Evolutionary conservation across 92 coral and sea anemone species (phyloP), one percentile per base, ranked within the genome.

Genomic region (Epizoanthus scotinus): DNA sequence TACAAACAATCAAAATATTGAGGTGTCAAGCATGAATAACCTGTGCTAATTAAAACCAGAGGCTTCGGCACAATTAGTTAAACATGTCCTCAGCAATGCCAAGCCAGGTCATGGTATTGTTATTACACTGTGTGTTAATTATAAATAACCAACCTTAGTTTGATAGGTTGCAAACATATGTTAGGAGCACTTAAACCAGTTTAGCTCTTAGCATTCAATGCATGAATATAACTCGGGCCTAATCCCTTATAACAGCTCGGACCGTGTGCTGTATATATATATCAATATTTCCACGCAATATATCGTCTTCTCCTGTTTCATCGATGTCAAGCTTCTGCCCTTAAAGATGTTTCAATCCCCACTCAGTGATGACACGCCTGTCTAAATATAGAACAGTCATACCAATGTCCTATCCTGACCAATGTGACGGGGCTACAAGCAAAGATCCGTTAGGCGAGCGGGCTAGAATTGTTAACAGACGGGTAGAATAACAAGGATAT

Each of bases 31-130:
- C 85, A 54, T 87, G 86, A 87, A 83, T 87, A 87, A 87, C 83
- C 53, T 73, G 61, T 77, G 90, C 84, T 87, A 87, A 87, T 87
- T 84, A 87, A 87, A 70, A 84, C 34, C 90, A 87, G 87, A 75
- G 81, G 68, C 44, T 67, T 53, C 38, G 55, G 59, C 19, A 75
- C 81, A 75, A 75, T 75, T 75, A 59, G 55, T 75, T 21, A 75
- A 67, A 54, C 68, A 75, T 75, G 81, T 60, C 25, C 68, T 34
- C 54, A n/a, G 40, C 40, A 3, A 34, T 34, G 40, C 40, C 40
- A 34, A 34, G 40, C 62, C 81, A 36, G 81, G 81, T 75, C 81
- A 75, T 21, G 42, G 54, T 21, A 25, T 20, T 73, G 67, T 19
- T 20, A 52, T 73, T 31, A 14, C 67, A 49, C 66, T 27, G 55